Conservation (phyloP, 2,797 vertebrate species). For the Melanotaenia boesemani region DNA sequence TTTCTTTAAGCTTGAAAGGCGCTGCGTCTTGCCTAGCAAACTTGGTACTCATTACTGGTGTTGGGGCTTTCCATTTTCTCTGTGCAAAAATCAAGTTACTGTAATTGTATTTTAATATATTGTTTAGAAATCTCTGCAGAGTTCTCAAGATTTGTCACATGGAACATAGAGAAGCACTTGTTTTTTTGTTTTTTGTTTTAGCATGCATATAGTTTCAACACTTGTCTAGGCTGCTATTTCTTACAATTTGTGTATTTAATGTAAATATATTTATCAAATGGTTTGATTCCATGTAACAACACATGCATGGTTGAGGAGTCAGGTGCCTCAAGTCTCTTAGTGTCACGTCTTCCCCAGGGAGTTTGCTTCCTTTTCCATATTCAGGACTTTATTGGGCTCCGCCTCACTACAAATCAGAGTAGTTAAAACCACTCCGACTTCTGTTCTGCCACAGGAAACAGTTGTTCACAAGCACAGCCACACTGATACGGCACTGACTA, state of each 20-base stretch:
- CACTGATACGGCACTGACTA: constrained; percentile 63
- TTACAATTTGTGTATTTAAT: constrained; percentile 88
- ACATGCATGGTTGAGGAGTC: constrained; percentile 57
- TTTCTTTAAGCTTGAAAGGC: constrained; percentile 72
- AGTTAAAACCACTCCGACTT: constrained; percentile 46
- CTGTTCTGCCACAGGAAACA: constrained; percentile 67
- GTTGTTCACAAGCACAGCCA: constrained; percentile 76
- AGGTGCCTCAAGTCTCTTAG: constrained; percentile 61
- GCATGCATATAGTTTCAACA: constrained; percentile 86
- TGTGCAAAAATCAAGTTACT: constrained; percentile 83
- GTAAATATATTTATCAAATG: constrained; percentile 87
- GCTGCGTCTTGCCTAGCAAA: constrained; percentile 64
- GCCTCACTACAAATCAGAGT: constrained; percentile 53
- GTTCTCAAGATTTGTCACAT: constrained; percentile 77
- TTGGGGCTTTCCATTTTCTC: constrained; percentile 69
- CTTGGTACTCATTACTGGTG: constrained; percentile 80
- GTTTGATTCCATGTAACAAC: constrained; percentile 67
- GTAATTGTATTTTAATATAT: constrained; percentile 78
- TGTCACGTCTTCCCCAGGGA: constrained; percentile 65
- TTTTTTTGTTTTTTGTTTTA: constrained; percentile 74
- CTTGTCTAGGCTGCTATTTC: constrained; percentile 90
- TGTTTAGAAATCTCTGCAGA: constrained; percentile 71
- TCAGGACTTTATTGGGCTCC: constrained; percentile 44
- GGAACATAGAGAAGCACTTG: constrained; percentile 86
- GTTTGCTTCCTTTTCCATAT: constrained; percentile 41